Base-by-base conservation (phyloP, 2,113 vertebrate species). In the Protomyctophum bolini region DNA sequence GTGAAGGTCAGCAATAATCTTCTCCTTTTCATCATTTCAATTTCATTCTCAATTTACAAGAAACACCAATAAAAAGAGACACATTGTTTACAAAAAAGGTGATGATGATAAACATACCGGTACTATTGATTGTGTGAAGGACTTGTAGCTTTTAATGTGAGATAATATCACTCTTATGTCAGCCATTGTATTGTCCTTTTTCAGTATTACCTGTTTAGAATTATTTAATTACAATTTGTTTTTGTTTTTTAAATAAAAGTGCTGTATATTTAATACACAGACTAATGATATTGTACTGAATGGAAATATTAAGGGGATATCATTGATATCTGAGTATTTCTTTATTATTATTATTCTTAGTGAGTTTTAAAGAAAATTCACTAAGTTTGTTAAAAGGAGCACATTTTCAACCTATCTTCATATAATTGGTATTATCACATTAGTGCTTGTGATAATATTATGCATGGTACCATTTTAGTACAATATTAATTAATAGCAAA, bases 181-280 rank as follows among this genome's bases (percentile, higher is more conserved):
- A 73, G 59, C 21, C 59, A 50, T 68, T 2, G 45, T 45, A n/a
- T 60, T 52, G 59, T 72, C 60, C 66, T 58, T 12, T 73, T 84
- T 15, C 81, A 87, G 88, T 89, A 84, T 88, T 88, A 57, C 65
- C 84, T 63, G 66, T 84, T 78, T 75, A 46, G 76, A 60, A 80
- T 83, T 68, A 21, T 21, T 33, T 54, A 12, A 50, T 63, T 75
- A n/a, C 3, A 41, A 41, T 41, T 2, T 54, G 52, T 57, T 57
- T 15, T 57, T 6, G 21, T 57, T 57, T 57, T 15, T 7, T 14
- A 57, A 57, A 21, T 59, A 45, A 46, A 68, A 65, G 62, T 77
- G 54, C 54, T 81, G 66, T 75, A 52, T 76, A 61, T 83, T 69
- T 47, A 28, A 15, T 73, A 61, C 48, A 58, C 6, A 68, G 58